A percentile compares a stretch with the other conserved stretches of the same genome.
Conservation (phyloP, 2,888 invertebrate species). For the Malthinus seriepunctatus region DNA sequence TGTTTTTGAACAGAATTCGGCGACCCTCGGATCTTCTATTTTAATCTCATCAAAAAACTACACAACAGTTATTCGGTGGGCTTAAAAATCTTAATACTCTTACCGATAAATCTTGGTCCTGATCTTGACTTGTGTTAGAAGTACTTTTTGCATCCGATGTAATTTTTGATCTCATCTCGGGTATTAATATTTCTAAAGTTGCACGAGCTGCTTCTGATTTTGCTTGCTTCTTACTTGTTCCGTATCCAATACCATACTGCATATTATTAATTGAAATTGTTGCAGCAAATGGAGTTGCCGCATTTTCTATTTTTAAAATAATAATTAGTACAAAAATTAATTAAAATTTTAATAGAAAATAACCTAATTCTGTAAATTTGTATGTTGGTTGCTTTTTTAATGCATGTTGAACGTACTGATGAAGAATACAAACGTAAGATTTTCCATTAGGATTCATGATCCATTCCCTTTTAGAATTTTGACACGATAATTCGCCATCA, state of each 20-base stretch:
- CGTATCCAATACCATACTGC: slow-evolving; percentile 92
- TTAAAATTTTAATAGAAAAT: slow-evolving; percentile 32
- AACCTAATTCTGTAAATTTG: slow-evolving; percentile 85
- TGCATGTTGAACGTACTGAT: slow-evolving; percentile 96
- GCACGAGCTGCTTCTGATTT: slow-evolving; percentile 91
- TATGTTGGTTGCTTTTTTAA: slow-evolving; percentile 92
- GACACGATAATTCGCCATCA: slow-evolving; percentile 47
- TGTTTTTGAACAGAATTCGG: slow-evolving; percentile 94
- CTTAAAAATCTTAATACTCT: slow-evolving; percentile 23
- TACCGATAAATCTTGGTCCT: slow-evolving; percentile 59
- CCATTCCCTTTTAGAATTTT: slow-evolving; percentile 76
- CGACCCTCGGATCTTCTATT: slow-evolving; percentile 91
- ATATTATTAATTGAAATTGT: slow-evolving; percentile 90
- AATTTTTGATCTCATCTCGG: slow-evolving; percentile 86
- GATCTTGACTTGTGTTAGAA: slow-evolving; percentile 52
- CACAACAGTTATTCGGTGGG: slow-evolving; percentile 1
- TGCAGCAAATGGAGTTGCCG: slow-evolving; percentile 91
- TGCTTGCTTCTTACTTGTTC: slow-evolving; percentile 94
- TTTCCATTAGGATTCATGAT: slow-evolving; percentile 97
- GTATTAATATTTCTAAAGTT: slow-evolving; percentile 89
- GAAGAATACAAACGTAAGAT: slow-evolving; percentile 93
- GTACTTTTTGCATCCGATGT: slow-evolving; percentile 62
- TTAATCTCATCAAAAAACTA: slow-evolving; percentile 91
- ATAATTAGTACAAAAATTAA: too few relatives aligned
- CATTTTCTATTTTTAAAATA: slow-evolving; percentile 68